phyloP scores from a whole-genome alignment of 2,113 vertebrate genomes.

The Corydoras maculifer region DNA sequence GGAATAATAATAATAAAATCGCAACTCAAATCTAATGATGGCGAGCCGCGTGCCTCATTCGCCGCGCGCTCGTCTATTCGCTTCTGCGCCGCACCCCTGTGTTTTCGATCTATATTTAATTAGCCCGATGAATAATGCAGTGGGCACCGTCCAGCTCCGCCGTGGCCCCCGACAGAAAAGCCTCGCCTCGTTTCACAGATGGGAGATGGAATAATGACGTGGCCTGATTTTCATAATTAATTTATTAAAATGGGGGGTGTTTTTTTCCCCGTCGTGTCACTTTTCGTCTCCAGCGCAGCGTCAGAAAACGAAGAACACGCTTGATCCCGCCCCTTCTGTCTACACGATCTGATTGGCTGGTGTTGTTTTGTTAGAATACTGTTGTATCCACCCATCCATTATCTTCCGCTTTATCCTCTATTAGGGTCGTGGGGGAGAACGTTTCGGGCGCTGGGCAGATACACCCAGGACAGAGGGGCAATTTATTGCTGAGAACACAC shows the following conservation, averaged over 20 bases:
- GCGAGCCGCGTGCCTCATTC: background rate
- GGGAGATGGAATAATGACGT: background rate
- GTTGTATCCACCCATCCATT: too few species aligned
- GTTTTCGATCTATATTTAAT: constrained; percentile 18
- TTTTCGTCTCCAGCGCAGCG: background rate
- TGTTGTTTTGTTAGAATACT: too few species aligned
- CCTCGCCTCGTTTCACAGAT: background rate
- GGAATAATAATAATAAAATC: background rate
- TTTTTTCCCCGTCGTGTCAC: background rate
- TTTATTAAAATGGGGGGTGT: background rate
- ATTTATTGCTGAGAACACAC: too few species aligned
- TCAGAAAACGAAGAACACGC: background rate
- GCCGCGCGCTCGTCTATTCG: background rate
- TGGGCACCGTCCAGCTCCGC: background rate
- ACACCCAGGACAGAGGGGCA: too few species aligned
- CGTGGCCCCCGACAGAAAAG: background rate
- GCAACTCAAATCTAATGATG: background rate
- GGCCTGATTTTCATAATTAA: background rate
- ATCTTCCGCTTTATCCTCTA: too few species aligned
- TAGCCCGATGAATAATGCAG: background rate
- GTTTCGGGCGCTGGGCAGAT: too few species aligned
- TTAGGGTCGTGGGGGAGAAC: too few species aligned
- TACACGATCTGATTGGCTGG: too few species aligned
- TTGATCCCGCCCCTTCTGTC: too few species aligned
- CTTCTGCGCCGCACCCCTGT: background rate